Evolutionary conservation across 1,140 invertebrate species (phyloP), one percentile per base, ranked within the genome.

Genomic region (Sarcophaga peregrina): DNA sequence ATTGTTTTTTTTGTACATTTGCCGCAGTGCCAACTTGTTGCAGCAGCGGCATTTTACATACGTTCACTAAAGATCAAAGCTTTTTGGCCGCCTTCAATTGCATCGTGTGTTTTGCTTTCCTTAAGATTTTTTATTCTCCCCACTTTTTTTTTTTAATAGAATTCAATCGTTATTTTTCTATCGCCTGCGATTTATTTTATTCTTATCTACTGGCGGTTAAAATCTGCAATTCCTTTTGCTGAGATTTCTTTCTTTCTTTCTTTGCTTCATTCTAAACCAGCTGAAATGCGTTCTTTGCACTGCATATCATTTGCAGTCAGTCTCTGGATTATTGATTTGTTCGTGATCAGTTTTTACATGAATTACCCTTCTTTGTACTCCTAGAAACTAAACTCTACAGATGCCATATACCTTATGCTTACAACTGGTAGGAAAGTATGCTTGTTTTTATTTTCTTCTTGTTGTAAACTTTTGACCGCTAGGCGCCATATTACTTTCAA

Each of bases 141-240:
- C n/a, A n/a, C n/a, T n/a, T n/a, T n/a, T 25, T 46, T 10, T 58
- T 54, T 15, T 81, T 72, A 68, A 76, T 80, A 78, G 82, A 78
- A 83, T 47, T 58, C 37, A 72, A 72, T 80, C 68, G 75, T 83
- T 80, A 37, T 73, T 83, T 81, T 54, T 81, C 76, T 83, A 78
- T 54, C 20, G 82, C 54, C 74, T 58, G 75, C 75, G 75, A 78
- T 78, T 78, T 78, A 78, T 78, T 78, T 25, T 48, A 78, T 78
- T 78, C 75, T 78, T 50, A 20, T 78, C 50, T 78, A 20, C 75
- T 25, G 75, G 47, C 75, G 47, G 75, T 50, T 50, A 52, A 52
- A 17, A 8, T 3, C 17, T 76, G 47, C 13, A 78, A 13, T 52
- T 52, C 13, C 5, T 9, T 68, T 20, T 20, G 54, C 62, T 68